Percentiles rank a stretch among this genome's conserved stretches.
These are phyloP conservation scores for Colletes collaris DNA, from an alignment of 2,888 invertebrate genomes.

Conservation along the genomic window DNA sequence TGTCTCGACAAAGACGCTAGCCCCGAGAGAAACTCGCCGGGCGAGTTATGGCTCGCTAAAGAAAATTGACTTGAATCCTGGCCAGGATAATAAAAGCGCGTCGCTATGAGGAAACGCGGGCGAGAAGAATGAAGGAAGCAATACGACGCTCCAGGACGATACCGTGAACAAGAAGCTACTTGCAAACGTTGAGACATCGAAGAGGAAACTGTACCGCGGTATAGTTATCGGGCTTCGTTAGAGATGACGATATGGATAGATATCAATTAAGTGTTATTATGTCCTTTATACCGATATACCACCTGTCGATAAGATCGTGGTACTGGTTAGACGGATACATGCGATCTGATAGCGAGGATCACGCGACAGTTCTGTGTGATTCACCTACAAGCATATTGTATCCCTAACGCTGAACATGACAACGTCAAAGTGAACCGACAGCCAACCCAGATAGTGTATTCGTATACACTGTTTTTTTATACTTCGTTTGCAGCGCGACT, in stretches of 20 bases:
- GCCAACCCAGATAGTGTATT: no score
- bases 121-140: slow-evolving; percentile 71
- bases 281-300: slow-evolving; percentile 8
- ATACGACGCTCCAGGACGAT: slow-evolving; percentile 53
- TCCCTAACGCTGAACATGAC: background rate
- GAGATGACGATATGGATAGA: slow-evolving; percentile 21
- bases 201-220: background rate
- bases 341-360: slow-evolving; percentile 8
- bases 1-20: slow-evolving; percentile 33
- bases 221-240: slow-evolving; percentile 8
- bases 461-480: no score
- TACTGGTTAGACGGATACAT: background rate
- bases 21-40: slow-evolving; percentile 36
- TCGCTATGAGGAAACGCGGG: slow-evolving; percentile 52
- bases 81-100: slow-evolving; percentile 80
- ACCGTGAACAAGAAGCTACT: slow-evolving; percentile 46
- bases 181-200: background rate
- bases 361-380: slow-evolving; percentile 1
- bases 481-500: no score
- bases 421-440: background rate
- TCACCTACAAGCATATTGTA: background rate
- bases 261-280: slow-evolving; percentile 47
- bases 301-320: slow-evolving; percentile 15
- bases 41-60: slow-evolving; percentile 77
- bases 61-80: slow-evolving; percentile 81